phyloP scores from a whole-genome alignment of 2,797 vertebrate genomes.

The Podargus strigoides region DNA sequence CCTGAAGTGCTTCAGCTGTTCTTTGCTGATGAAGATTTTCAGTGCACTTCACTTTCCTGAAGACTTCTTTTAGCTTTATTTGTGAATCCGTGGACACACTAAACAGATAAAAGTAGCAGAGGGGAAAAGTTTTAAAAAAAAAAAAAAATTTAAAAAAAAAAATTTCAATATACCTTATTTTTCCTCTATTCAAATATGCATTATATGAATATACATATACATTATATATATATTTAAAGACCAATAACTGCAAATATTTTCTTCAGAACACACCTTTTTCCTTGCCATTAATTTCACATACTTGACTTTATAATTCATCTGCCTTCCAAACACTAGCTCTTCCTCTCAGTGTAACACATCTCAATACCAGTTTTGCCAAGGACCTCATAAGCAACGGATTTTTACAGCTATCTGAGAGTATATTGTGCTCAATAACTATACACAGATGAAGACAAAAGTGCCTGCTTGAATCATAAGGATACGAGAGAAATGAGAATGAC shows the following conservation, averaged over 20 bases:
- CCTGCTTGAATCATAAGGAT: neutral
- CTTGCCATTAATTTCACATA: neutral
- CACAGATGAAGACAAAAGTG: neutral
- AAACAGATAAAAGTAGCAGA: neutral
- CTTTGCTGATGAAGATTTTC: constrained; percentile 44
- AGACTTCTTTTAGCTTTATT: constrained; percentile 27
- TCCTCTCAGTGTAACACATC: neutral
- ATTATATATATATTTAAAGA: neutral
- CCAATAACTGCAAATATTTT: neutral
- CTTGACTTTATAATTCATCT: neutral
- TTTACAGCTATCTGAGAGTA: neutral
- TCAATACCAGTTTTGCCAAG: neutral
- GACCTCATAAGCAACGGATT: neutral
- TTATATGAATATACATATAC: neutral
- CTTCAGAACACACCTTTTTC: neutral
- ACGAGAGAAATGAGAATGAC: neutral
- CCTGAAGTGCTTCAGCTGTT: constrained; percentile 41
- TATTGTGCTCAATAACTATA: neutral
- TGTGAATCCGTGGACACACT: constrained; percentile 39
- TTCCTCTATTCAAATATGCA: neutral
- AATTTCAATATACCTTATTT: neutral
- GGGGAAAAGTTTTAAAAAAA: neutral
- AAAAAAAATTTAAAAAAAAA: neutral
- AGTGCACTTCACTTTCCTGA: neutral
- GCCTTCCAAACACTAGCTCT: neutral